Percentiles rank a stretch among this genome's conserved stretches.
These are phyloP conservation scores for Etheostoma cragini DNA, from an alignment of 2,113 vertebrate genomes.

Conservation along the genomic window DNA sequence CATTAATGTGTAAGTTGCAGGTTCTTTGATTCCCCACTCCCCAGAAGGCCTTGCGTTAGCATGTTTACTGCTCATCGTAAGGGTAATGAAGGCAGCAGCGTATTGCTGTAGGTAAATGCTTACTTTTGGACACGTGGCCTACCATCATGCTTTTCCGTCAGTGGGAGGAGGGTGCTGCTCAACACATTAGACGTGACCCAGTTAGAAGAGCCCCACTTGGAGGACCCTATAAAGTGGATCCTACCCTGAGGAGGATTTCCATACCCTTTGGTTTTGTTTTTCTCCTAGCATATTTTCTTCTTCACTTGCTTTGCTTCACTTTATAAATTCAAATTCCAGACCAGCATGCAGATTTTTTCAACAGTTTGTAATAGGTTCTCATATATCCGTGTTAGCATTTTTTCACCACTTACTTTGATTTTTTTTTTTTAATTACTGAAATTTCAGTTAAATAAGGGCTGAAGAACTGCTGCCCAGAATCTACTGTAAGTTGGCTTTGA, in stretches of 20 bases:
- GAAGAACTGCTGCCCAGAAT: slow-evolving; percentile 15
- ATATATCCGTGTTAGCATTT: slow-evolving; percentile 5
- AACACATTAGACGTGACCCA: slow-evolving; percentile 77
- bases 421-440: slow-evolving; percentile 12
- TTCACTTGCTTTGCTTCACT: slow-evolving; percentile 20
- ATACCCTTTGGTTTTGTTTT: slow-evolving; percentile 57
- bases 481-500: slow-evolving; percentile 34
- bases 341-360: slow-evolving; percentile 2
- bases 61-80: slow-evolving; percentile 56
- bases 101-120: slow-evolving; percentile 37
- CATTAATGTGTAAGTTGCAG: slow-evolving; percentile 34
- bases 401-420: neutral
- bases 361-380: neutral
- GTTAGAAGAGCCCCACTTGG: slow-evolving; percentile 65
- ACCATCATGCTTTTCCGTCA: slow-evolving; percentile 43
- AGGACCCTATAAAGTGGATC: slow-evolving; percentile 61
- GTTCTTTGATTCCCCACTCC: slow-evolving; percentile 46
- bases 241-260: slow-evolving; percentile 63
- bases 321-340: slow-evolving; percentile 46
- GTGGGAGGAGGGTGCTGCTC: slow-evolving; percentile 52
- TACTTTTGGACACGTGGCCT: slow-evolving; percentile 47
- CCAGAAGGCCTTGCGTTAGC: slow-evolving; percentile 35
- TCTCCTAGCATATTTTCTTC: slow-evolving; percentile 28
- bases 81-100: slow-evolving; percentile 39
- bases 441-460: neutral